Conservation (phyloP, 2,888 invertebrate genomes). For the Cephonodes hylas region DNA sequence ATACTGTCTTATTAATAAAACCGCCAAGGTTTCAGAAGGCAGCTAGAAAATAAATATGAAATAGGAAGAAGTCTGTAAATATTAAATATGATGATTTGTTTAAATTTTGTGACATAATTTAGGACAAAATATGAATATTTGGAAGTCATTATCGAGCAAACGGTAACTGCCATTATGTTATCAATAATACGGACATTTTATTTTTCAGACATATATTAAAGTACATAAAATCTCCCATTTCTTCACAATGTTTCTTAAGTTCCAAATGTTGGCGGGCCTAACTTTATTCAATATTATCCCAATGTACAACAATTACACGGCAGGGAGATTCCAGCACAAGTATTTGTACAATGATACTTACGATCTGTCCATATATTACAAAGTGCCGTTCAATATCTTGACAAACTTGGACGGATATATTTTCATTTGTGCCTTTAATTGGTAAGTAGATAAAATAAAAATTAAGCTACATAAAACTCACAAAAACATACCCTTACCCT, state of each 20-base stretch:
- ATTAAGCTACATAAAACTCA: no score
- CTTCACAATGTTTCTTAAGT: conserved; percentile 19
- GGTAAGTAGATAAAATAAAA: no score
- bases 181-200: neutral
- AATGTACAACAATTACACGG: conserved; percentile 24
- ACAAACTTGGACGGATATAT: conserved; percentile 19
- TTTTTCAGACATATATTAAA: conserved; percentile 25
- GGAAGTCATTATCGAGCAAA: no score
- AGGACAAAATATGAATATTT: no score
- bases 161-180: neutral
- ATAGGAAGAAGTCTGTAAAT: no score
- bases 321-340: conserved; percentile 23
- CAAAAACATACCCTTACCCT: neutral
- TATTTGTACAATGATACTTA: conserved; percentile 25
- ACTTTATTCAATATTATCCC: conserved; percentile 28
- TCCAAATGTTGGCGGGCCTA: conserved; percentile 18
- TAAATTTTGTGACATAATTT: no score
- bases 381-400: conserved; percentile 17
- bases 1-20: no score
- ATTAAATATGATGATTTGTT: no score
- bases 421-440: conserved; percentile 3
- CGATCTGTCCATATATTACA: conserved; percentile 21
- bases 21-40: no score
- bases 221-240: conserved; percentile 28
- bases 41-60: no score